phyloP scores from a whole-genome alignment of 2,113 vertebrate species.

The Erinaceus europaeus region DNA sequence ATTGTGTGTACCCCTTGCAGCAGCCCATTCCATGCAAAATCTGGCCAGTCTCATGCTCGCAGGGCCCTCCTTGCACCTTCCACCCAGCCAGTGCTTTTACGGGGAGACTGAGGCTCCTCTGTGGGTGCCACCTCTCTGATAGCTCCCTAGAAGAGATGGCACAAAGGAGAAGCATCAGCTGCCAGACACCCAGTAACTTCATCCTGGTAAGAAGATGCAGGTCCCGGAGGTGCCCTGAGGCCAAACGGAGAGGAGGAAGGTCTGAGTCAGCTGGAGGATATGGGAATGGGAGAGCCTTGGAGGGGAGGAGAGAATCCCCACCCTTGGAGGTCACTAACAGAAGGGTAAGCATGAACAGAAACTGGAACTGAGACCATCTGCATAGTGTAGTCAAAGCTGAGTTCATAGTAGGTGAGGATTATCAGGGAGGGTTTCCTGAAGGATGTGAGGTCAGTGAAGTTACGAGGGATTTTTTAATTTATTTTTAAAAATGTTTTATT shows the following conservation, averaged over 20 bases:
- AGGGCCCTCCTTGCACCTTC: not conserved
- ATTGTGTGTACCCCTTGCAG: too few species aligned
- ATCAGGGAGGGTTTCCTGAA: not conserved
- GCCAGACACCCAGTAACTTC: conserved; percentile 41
- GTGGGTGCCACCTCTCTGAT: conserved; percentile 2
- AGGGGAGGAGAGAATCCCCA: not conserved
- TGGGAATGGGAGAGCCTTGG: not conserved
- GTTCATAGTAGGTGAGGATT: not conserved
- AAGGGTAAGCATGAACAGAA: not conserved
- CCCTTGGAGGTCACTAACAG: not conserved
- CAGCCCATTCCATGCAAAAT: too few species aligned
- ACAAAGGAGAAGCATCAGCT: conserved; percentile 73
- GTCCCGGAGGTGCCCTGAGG: not conserved
- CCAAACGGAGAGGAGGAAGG: not conserved
- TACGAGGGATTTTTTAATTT: too few species aligned
- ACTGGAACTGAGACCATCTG: not conserved
- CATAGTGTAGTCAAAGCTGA: not conserved
- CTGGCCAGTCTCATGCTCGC: not conserved
- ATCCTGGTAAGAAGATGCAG: conserved; percentile 54
- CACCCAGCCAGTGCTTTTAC: conserved; percentile 63
- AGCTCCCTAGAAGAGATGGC: conserved; percentile 57
- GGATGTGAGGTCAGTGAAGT: not conserved
- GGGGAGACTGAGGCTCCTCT: conserved; percentile 10
- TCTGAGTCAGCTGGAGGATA: not conserved
- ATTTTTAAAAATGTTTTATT: too few species aligned